phyloP scores from a whole-genome alignment of 2,888 invertebrate species.

The Conomelus anceps region DNA sequence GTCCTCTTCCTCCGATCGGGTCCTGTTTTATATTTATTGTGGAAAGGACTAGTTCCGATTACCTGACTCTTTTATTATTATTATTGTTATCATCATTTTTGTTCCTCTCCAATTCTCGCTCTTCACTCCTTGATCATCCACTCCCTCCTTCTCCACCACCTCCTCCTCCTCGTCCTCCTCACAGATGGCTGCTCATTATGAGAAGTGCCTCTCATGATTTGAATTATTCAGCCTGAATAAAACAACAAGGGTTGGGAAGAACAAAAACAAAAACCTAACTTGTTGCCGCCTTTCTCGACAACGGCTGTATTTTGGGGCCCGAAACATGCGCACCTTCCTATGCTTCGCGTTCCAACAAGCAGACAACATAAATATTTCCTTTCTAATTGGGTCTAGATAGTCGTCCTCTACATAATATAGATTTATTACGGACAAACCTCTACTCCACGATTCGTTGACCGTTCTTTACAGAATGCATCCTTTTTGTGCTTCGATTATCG shows the following conservation, averaged over 20 bases:
- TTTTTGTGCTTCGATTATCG: constrained; percentile 19
- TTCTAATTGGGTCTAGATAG: constrained; percentile 21
- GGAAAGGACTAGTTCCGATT: constrained; percentile 9
- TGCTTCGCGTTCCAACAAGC: neutral
- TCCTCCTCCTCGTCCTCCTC: neutral
- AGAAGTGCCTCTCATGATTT: constrained; percentile 24
- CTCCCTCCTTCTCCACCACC: neutral
- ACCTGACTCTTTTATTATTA: neutral
- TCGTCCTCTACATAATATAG: constrained; percentile 25
- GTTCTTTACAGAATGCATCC: neutral
- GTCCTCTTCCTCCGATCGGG: neutral
- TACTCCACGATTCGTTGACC: neutral
- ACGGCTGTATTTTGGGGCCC: constrained; percentile 27
- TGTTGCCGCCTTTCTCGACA: constrained; percentile 24
- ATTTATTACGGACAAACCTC: constrained; percentile 25
- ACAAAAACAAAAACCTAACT: constrained; percentile 27
- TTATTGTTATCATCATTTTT: neutral
- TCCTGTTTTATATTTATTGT: neutral
- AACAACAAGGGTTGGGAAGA: constrained; percentile 17
- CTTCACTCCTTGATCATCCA: no score
- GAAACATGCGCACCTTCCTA: constrained; percentile 16
- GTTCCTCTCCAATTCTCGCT: no score
- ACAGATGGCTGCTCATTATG: constrained; percentile 15
- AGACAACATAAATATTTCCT: constrained; percentile 26
- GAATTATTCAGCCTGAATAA: constrained; percentile 9